Conservation (phyloP, 2,888 invertebrate genomes). For the Dryococelus australis region DNA sequence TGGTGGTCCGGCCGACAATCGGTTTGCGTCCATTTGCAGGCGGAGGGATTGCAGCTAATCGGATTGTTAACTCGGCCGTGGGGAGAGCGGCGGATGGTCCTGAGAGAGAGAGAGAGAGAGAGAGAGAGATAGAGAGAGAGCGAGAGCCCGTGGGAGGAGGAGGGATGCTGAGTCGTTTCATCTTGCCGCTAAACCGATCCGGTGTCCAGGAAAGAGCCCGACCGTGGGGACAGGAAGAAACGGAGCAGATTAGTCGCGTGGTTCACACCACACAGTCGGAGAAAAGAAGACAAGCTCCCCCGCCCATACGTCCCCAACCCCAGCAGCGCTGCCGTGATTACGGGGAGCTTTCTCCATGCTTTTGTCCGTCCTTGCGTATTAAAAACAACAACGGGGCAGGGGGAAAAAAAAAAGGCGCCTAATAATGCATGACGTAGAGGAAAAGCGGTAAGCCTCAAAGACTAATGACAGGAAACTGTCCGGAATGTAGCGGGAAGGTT, state of each 20-base stretch:
- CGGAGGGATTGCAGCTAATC: background rate
- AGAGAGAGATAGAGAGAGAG: background rate
- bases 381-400: background rate
- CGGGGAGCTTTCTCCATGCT: background rate
- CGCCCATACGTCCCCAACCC: too few species aligned
- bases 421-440: background rate
- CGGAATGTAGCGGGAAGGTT: background rate
- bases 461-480: slow-evolving; percentile 10
- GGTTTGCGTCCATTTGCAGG: background rate
- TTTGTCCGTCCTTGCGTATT: background rate
- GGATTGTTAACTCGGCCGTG: background rate
- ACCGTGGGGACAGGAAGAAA: background rate
- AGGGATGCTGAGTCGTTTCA: background rate
- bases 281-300: background rate
- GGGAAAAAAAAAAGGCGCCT: background rate
- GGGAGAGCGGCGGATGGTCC: background rate
- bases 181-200: slow-evolving; percentile 16
- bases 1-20: background rate
- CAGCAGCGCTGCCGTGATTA: background rate
- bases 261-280: background rate
- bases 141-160: background rate
- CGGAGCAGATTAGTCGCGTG: background rate
- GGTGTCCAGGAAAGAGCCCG: background rate
- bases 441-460: slow-evolving; percentile 9
- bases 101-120: background rate